Evolutionary conservation across 2,113 vertebrate genomes (phyloP), one percentile per base, ranked within the genome.

Genomic region (Myotis yumanensis): DNA sequence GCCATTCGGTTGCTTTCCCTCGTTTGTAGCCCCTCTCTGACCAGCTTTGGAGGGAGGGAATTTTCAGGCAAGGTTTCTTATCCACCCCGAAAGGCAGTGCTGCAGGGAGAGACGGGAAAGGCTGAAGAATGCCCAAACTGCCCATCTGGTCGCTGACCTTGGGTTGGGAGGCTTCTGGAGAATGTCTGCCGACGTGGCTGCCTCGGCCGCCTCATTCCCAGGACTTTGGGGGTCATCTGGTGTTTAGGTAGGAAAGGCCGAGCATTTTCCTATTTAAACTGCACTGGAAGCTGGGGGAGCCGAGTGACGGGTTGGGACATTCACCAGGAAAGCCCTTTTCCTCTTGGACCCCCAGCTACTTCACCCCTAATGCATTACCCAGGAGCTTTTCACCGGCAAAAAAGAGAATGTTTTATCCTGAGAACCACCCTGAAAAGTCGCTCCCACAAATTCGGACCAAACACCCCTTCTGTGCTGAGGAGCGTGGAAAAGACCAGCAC

Each of bases 141-240:
- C 66, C 43, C 90, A 79, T 94, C 82, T 90, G 92, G 87, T 83
- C 73, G 22, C 46, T 89, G 95, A 94, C 93, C 62, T 73, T n/a
- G 82, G 89, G 72, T 43, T 40, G 72, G 51, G 59, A 82, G 25
- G 82, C 28, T 94, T 92, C 93, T 96, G 85, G 68, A 95, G 46
- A 92, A 85, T 28, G 68, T 96, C 85, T 62, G 59, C 79, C 2
- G 40, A 86, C 68, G 83, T 54, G 92, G 72, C 69, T 71, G 76
- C 79, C 46, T 62, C 40, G n/a, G 66, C 46, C 4, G 37, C 79
- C 71, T 84, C 35, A 32, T 72, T 81, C 85, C 37, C 48, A 62
- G 68, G 52, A 73, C 75, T 89, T 94, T 37, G 35, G 43, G 88
- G 80, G 37, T 20, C 15, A 12, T 71, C 68, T 17, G 75, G 43